Evolutionary conservation across 2,888 invertebrate species (phyloP), one percentile per base, ranked within the genome.

Genomic region (Psococerastis gibbosa): DNA sequence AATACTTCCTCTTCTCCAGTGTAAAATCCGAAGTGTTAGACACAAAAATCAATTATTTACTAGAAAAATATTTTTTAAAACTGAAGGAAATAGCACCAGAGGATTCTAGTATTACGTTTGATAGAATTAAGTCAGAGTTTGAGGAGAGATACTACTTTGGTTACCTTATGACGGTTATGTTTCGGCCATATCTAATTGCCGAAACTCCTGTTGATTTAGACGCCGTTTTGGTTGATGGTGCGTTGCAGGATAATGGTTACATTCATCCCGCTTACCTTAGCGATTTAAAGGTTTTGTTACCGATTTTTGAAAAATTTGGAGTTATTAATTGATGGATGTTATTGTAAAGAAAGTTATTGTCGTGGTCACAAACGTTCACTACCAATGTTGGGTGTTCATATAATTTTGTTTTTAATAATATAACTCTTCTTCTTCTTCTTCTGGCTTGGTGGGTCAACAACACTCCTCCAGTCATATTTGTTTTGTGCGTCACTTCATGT

Each of bases 1-100:
- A 20, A 13, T 38, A 38, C 20, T 38, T 38, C 22, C 8, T 38
- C 13, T 38, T 38, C 18, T 20, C 38, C 9, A 38, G 38, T 20
- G 18, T 22, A 5, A 18, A 15, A 6, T 9, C n/a, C 22, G 6
- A 38, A 18, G 38, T 38, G 5, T 20, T 20, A 20, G n/a, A 6
- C 4, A 18, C 15, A 13, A 6, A 38, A n/a, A n/a, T 38, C 17
- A 20, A 38, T 4, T 13, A 38, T 16, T 13, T 38, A 18, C 22
- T 38, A 9, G 18, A 38, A 38, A 20, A 13, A 5, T 38, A 38
- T 11, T 38, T 18, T 11, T 13, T 18, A 15, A 38, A 9, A 4
- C 22, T 38, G 17, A 15, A 13, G 5, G 11, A 20, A 3, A 20
- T 38, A 20, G 38, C 38, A 18, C 20, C 20, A 3, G 38, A 38